Conservation (phyloP, 2,113 vertebrate genomes). For the Gadus chalcogrammus region DNA sequence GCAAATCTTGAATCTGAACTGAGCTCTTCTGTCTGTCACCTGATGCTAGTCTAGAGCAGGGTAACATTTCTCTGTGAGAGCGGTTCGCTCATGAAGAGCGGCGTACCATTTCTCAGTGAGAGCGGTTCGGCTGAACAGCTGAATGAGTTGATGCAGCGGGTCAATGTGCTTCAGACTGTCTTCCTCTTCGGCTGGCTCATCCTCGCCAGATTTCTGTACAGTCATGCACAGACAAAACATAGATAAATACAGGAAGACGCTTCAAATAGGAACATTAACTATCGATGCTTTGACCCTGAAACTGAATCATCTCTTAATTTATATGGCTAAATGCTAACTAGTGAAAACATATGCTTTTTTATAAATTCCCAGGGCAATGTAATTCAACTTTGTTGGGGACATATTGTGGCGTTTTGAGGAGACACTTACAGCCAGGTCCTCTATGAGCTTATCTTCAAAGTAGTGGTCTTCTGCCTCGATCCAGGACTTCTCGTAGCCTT, state of each 20-base stretch:
- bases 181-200: conserved; percentile 82
- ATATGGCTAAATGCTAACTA: too few relatives aligned
- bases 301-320: too few relatives aligned
- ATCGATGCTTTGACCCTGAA: neutral
- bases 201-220: conserved; percentile 83
- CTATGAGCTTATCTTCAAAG: conserved; percentile 96
- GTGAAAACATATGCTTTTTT: too few relatives aligned
- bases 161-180: conserved; percentile 84
- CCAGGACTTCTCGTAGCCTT: conserved; percentile 97
- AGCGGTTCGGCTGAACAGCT: conserved; percentile 93
- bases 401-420: neutral
- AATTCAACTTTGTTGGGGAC: too few relatives aligned
- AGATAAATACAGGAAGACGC: conserved; percentile 3
- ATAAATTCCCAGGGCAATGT: too few relatives aligned
- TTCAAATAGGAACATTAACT: neutral
- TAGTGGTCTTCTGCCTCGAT: conserved; percentile 96
- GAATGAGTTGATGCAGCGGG: conserved; percentile 93
- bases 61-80: conserved; percentile 74
- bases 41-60: conserved; percentile 9
- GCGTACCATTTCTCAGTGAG: conserved; percentile 94
- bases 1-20: too few relatives aligned
- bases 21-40: too few relatives aligned
- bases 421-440: conserved; percentile 87
- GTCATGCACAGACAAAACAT: neutral
- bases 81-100: neutral